phyloP scores from a whole-genome alignment of 2,888 invertebrate species.

The Eurytoma adleriae region DNA sequence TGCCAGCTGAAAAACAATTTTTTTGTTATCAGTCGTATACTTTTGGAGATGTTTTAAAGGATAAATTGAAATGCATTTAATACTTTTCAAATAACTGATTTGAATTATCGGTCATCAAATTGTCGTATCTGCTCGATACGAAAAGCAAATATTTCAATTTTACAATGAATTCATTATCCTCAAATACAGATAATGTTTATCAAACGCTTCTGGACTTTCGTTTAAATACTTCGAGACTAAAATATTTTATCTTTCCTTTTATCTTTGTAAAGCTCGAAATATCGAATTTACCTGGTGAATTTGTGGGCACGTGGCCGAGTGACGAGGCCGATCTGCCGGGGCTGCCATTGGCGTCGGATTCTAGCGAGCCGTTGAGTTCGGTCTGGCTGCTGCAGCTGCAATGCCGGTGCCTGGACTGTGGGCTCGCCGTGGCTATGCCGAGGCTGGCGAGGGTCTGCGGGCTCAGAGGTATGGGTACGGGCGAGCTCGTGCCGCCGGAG shows the following conservation, averaged over 20 bases:
- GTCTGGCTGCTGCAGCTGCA: conserved; percentile 87
- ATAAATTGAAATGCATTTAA: no score
- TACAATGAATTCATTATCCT: no score
- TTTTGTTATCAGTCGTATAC: no score
- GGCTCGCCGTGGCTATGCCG: conserved; percentile 79
- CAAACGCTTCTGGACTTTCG: no score
- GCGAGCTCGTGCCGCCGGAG: conserved; percentile 62
- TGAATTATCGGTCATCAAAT: no score
- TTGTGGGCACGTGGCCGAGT: conserved; percentile 65
- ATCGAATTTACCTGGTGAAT: conserved; percentile 65
- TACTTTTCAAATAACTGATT: no score
- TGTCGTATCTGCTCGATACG: no score
- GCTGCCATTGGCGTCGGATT: conserved; percentile 76
- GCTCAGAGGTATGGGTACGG: conserved; percentile 76
- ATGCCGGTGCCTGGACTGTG: conserved; percentile 76
- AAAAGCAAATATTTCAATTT: no score
- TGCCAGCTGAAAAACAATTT: conserved; percentile 27
- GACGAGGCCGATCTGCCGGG: conserved; percentile 70
- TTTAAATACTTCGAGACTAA: no score
- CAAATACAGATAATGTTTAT: no score
- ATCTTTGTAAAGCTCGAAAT: not conserved
- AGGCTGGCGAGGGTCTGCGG: conserved; percentile 82
- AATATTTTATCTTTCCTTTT: no score
- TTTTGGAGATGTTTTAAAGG: no score
- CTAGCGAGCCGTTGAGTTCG: conserved; percentile 82